phyloP scores from a whole-genome alignment of 1,140 invertebrate genomes.

The Caenorhabditis latens region DNA sequence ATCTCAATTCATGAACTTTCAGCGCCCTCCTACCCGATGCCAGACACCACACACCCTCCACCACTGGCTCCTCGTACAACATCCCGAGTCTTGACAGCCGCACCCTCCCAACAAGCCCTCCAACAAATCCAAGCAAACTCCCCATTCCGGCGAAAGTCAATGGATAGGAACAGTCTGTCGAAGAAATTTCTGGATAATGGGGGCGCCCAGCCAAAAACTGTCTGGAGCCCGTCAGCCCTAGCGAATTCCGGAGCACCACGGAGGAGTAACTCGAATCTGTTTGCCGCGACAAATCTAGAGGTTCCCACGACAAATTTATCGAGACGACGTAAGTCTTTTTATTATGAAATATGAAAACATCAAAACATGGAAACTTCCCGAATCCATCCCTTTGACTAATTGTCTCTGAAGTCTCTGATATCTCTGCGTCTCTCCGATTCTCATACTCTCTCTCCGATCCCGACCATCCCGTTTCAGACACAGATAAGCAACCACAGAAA shows the following conservation, averaged over 20 bases:
- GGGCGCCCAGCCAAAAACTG: constrained; percentile 36
- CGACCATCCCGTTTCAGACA: constrained; percentile 52
- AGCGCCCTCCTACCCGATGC: constrained; percentile 33
- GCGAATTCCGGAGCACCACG: neutral
- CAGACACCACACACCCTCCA: constrained; percentile 23
- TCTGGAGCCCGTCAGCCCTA: constrained; percentile 9
- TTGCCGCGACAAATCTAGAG: constrained; percentile 27
- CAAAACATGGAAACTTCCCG: neutral
- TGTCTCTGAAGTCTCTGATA: constrained; percentile 27
- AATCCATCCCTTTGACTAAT: constrained; percentile 9
- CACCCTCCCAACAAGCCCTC: constrained; percentile 36
- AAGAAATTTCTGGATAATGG: constrained; percentile 35
- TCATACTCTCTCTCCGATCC: neutral
- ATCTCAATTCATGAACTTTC: neutral
- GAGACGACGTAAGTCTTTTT: constrained; percentile 16
- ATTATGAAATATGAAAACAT: constrained; percentile 23
- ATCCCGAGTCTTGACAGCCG: constrained; percentile 29
- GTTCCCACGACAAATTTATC: constrained; percentile 37
- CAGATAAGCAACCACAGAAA: constrained; percentile 52
- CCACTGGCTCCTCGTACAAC: constrained; percentile 36
- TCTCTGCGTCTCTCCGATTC: constrained; percentile 4
- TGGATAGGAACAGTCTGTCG: constrained; percentile 38
- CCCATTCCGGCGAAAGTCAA: constrained; percentile 36
- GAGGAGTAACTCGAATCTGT: constrained; percentile 38
- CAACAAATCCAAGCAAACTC: constrained; percentile 28